phyloP scores from a whole-genome alignment of 2,113 vertebrate species.

The Phoenicopterus ruber region DNA sequence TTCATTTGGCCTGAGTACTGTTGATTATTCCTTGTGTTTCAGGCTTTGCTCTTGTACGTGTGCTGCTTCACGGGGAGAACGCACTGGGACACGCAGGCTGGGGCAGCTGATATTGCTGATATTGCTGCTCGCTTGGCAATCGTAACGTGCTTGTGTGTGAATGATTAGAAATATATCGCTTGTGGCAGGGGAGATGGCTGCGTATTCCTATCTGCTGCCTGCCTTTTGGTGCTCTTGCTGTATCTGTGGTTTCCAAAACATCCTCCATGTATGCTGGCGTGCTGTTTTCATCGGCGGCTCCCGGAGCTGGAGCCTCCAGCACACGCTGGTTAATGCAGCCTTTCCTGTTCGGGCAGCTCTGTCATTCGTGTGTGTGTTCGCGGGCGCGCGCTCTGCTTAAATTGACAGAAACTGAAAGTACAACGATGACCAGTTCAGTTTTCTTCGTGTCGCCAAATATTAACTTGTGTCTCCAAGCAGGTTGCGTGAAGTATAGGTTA shows the following conservation, averaged over 20 bases:
- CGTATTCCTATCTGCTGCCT: not conserved
- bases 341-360: constrained; percentile 57
- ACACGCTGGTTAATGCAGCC: not conserved
- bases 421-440: not conserved
- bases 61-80: not conserved
- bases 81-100: not conserved
- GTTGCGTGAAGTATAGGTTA: not conserved
- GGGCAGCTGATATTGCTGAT: not conserved
- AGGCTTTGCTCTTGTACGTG: not conserved
- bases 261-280: not conserved
- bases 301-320: not conserved
- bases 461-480: not conserved
- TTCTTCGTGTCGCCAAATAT: not conserved
- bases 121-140: not conserved
- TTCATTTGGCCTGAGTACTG: not conserved
- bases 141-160: not conserved
- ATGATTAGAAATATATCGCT: not conserved
- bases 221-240: not conserved
- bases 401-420: constrained; percentile 56
- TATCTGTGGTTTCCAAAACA: constrained; percentile 17
- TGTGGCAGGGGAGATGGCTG: not conserved
- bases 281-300: not conserved
- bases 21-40: not conserved
- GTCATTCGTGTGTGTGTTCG: not conserved
- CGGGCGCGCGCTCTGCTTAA: constrained; percentile 16